A percentile compares a stretch with the other conserved stretches of the same genome.
Conservation (phyloP, 1,140 invertebrate species). For the Anadara kagoshimensis region DNA sequence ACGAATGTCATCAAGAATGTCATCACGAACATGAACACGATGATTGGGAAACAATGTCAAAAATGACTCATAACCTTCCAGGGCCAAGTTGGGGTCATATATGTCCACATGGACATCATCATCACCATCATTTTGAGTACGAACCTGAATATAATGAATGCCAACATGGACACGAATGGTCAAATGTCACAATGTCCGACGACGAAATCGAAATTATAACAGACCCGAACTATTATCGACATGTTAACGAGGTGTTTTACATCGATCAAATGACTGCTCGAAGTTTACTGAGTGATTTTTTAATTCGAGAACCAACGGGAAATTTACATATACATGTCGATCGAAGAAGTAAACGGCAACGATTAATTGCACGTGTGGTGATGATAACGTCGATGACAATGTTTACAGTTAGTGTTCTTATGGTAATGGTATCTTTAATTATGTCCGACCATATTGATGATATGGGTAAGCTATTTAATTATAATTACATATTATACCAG, state of each 20-base stretch:
- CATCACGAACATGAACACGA: slow-evolving; percentile 2
- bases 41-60: background rate
- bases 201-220: slow-evolving; percentile 41
- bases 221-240: slow-evolving; percentile 26
- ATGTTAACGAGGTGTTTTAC: slow-evolving; percentile 35
- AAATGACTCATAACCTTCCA: background rate
- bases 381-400: slow-evolving; percentile 52
- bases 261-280: slow-evolving; percentile 29
- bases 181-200: slow-evolving; percentile 27
- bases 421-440: slow-evolving; percentile 56
- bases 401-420: slow-evolving; percentile 55
- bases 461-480: slow-evolving; percentile 48
- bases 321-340: slow-evolving; percentile 41
- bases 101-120: background rate
- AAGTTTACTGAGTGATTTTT: slow-evolving; percentile 35
- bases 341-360: slow-evolving; percentile 48
- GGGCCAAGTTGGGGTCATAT: background rate
- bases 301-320: slow-evolving; percentile 18
- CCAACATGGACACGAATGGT: slow-evolving; percentile 18
- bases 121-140: background rate
- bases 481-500: too few species aligned
- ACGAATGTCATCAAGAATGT: too few species aligned
- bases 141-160: background rate
- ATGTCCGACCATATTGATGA: slow-evolving; percentile 64
- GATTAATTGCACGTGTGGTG: slow-evolving; percentile 50